Percentiles rank a stretch among this genome's conserved stretches.
Conservation (phyloP, 2,797 vertebrate genomes). For the Syngnathus rostellatus region DNA sequence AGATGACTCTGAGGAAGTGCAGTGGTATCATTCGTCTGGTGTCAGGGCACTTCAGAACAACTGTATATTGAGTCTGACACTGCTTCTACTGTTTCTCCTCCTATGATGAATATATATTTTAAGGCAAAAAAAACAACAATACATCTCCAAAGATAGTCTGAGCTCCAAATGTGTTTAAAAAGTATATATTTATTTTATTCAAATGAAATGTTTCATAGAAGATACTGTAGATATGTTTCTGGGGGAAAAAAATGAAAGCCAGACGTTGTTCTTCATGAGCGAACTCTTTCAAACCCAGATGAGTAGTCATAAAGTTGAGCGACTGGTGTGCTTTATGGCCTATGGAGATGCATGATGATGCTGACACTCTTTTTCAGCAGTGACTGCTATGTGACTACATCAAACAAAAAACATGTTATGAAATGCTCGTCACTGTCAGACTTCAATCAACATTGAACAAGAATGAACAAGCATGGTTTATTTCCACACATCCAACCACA, state of each 20-base stretch:
- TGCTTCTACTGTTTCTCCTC: slow-evolving; percentile 32
- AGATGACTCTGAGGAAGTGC: slow-evolving; percentile 68
- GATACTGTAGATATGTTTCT: background rate
- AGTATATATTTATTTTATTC: background rate
- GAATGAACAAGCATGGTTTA: background rate
- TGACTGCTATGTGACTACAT: background rate
- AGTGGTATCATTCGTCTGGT: slow-evolving; percentile 52
- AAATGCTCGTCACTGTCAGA: background rate
- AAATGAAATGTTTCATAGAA: background rate
- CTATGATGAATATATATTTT: slow-evolving; percentile 10
- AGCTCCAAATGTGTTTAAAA: background rate
- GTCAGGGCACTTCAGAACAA: slow-evolving; percentile 15
- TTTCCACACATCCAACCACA: slow-evolving; percentile 2
- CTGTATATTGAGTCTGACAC: slow-evolving; percentile 19
- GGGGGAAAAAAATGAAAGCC: background rate
- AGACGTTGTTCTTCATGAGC: background rate
- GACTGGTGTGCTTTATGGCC: background rate
- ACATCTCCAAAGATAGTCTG: background rate
- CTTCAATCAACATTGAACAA: background rate
- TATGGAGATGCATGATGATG: background rate
- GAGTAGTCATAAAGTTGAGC: background rate
- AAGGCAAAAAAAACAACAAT: background rate
- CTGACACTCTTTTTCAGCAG: background rate
- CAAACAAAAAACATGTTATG: background rate
- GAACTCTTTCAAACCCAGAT: background rate